Conservation (phyloP, 2,113 vertebrate genomes). For the Conger conger region DNA sequence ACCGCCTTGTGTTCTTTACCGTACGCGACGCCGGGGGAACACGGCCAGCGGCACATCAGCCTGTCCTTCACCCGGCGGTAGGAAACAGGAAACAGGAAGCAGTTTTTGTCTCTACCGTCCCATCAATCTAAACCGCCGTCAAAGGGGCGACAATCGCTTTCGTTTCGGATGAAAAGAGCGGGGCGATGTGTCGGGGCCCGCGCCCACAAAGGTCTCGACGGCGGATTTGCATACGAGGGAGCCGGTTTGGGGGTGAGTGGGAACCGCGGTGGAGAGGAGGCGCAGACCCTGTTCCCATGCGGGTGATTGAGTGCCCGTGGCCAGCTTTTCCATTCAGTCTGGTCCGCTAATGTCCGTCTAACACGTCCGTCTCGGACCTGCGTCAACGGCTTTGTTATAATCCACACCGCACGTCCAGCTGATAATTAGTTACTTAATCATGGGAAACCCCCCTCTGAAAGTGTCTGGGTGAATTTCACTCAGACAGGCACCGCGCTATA, state of each 20-base stretch:
- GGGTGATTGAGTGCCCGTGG: constrained; percentile 49
- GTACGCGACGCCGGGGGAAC: background rate
- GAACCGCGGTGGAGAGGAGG: constrained; percentile 23
- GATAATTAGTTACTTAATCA: constrained; percentile 16
- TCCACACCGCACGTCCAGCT: constrained; percentile 37
- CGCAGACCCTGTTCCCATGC: constrained; percentile 48
- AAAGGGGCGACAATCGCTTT: background rate
- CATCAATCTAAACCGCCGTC: background rate
- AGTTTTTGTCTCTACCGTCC: background rate
- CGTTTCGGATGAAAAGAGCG: background rate
- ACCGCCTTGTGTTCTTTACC: background rate
- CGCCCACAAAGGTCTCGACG: background rate
- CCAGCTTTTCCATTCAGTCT: constrained; percentile 39
- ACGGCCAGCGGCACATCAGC: background rate
- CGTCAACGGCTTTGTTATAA: constrained; percentile 46
- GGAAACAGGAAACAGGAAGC: background rate
- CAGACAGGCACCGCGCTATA: background rate
- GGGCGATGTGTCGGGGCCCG: background rate
- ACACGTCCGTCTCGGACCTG: constrained; percentile 18
- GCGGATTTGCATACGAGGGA: constrained; percentile 52
- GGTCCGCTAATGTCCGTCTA: constrained; percentile 43
- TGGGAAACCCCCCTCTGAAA: constrained; percentile 31
- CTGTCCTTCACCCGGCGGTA: background rate
- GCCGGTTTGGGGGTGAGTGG: constrained; percentile 45
- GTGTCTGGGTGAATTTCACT: constrained; percentile 3